Evolutionary conservation across 2,888 invertebrate species (phyloP), one percentile per base, ranked within the genome.

Genomic region (Phragmatobia fuliginosa): DNA sequence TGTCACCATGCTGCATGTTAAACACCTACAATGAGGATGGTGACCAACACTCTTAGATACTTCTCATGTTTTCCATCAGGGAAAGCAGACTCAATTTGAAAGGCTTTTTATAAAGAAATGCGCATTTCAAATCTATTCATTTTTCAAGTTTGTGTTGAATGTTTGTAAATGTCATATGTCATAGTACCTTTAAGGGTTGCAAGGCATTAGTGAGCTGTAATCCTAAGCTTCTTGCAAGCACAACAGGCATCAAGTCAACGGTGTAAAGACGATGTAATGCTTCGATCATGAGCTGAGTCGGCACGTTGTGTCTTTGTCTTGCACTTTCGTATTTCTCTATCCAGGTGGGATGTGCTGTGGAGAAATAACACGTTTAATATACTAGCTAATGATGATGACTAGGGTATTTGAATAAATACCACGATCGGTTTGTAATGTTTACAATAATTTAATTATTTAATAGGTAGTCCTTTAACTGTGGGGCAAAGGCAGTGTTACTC

Each of bases 211-310:
- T 97, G 38, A 98, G 86, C 88, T 98, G 98, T 68, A 99, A 92
- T 0, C 99, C 99, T 16, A 99, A 86, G 86, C 98, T 98, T 79
- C 99, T 95, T 3, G 97, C 89, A n/a, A 98, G 89, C 0, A 99
- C 98, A 0, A 98, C 84, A 0, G 98, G 98, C 41, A 96, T 94
- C 58, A 97, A 94, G 62, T 97, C 96, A 14, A 97, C 96, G 70
- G 96, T 96, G 90, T 99, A 99, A 11, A 99, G 94, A 62, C 97
- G 95, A 85, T 99, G 98, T 62, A 99, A 93, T 10, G 97, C 97
- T 91, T 99, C 99, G 6, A 99, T 96, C 0, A 97, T 97, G 21
- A 98, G 90, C 96, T 99, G 97, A 0, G 98, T 97, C 0, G 99
- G 98, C 33, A 99, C 96, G 90, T 99, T 99, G 87, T 98, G 97